Evolutionary conservation across 2,888 invertebrate species (phyloP).

Genomic region (Bugulina stolonifera): DNA sequence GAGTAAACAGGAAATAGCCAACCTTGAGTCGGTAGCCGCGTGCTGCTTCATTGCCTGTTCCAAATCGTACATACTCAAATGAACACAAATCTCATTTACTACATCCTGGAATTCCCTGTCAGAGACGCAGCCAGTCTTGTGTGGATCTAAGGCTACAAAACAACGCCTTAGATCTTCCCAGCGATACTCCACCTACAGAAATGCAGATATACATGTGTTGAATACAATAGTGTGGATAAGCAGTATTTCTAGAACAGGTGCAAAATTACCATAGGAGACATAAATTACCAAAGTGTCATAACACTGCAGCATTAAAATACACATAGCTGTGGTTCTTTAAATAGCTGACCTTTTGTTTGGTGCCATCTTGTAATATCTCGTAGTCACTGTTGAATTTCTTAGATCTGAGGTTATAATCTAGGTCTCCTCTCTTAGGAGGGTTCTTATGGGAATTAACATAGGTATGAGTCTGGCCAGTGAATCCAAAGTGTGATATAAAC

Average conservation of each 20-base stretch:
- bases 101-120: constrained; percentile 49
- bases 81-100: constrained; percentile 47
- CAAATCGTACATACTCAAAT: constrained; percentile 42
- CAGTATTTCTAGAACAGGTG: no score
- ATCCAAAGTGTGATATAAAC: constrained; percentile 52
- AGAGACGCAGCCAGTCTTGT: constrained; percentile 45
- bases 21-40: constrained; percentile 42
- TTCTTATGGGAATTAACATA: constrained; percentile 50
- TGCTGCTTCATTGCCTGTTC: constrained; percentile 44
- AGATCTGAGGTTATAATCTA: constrained; percentile 49
- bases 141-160: constrained; percentile 50
- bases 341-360: constrained; percentile 45
- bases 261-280: no score
- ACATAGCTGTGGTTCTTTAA: no score
- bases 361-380: constrained; percentile 49
- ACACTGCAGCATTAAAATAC: no score
- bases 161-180: constrained; percentile 51
- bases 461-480: constrained; percentile 45
- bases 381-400: constrained; percentile 50
- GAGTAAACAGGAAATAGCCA: no score
- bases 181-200: constrained; percentile 47
- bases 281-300: no score
- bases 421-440: constrained; percentile 49
- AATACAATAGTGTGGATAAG: no score
- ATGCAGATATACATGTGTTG: neutral